Conservation (phyloP, 2,888 invertebrate species). For the Cacoxenus indagator region DNA sequence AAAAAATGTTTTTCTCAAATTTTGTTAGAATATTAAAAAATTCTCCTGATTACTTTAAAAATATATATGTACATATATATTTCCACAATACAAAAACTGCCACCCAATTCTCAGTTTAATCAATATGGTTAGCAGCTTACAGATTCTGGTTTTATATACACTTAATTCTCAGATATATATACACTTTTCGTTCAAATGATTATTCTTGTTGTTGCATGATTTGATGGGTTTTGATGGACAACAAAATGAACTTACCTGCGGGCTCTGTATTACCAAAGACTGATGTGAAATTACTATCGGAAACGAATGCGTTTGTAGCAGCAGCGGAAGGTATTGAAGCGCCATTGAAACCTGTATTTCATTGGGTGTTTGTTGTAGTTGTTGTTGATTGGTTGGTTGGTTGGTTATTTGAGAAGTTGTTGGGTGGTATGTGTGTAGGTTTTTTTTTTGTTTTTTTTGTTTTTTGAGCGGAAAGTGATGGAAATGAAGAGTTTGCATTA, state of each 20-base stretch:
- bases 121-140: background rate
- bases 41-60: background rate
- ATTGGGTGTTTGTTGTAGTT: conserved; percentile 12
- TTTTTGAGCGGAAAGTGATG: conserved; percentile 50
- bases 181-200: background rate
- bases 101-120: background rate
- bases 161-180: background rate
- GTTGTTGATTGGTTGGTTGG: conserved; percentile 15
- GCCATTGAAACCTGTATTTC: conserved; percentile 70
- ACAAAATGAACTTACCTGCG: conserved; percentile 73
- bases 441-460: conserved; percentile 28
- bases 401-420: conserved; percentile 26
- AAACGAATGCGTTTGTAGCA: conserved; percentile 78
- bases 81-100: background rate
- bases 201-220: background rate
- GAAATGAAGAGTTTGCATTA: conserved; percentile 60
- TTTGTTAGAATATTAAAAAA: too few relatives aligned
- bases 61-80: background rate
- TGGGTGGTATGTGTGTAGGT: conserved; percentile 20
- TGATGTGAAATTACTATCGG: conserved; percentile 89
- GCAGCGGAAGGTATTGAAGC: conserved; percentile 69
- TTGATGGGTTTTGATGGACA: conserved; percentile 21
- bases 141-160: background rate
- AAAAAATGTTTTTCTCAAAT: background rate
- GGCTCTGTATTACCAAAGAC: conserved; percentile 86